Evolutionary conservation across 2,113 vertebrate genomes (phyloP).

Genomic region (Lota lota): DNA sequence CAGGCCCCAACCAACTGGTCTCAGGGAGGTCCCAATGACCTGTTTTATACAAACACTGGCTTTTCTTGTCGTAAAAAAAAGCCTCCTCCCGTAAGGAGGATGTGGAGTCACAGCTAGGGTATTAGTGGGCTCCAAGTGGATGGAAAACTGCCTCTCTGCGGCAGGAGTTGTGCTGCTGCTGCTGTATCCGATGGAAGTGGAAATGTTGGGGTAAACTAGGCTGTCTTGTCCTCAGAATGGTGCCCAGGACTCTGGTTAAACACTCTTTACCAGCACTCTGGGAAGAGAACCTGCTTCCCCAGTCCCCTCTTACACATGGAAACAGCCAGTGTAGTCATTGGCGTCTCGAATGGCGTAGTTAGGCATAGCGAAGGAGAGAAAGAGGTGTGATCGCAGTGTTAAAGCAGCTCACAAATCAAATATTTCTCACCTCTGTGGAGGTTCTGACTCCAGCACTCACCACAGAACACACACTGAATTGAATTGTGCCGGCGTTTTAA

Average conservation of each 20-base stretch:
- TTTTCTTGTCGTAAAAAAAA: conserved; percentile 62
- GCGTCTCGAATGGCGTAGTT: conserved; percentile 53
- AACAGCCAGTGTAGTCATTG: conserved; percentile 26
- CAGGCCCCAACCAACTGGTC: conserved; percentile 48
- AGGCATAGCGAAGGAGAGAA: conserved; percentile 55
- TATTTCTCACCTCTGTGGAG: conserved; percentile 51
- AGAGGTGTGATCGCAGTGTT: conserved; percentile 59
- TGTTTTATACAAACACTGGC: conserved; percentile 75
- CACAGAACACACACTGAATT: background rate
- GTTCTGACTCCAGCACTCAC: conserved; percentile 25
- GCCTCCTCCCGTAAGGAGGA: conserved; percentile 30
- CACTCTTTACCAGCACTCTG: conserved; percentile 44
- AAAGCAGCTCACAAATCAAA: conserved; percentile 53
- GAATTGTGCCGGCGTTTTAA: too few species aligned
- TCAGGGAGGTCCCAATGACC: conserved; percentile 75
- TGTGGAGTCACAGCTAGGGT: conserved; percentile 66
- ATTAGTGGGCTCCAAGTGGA: conserved; percentile 60
- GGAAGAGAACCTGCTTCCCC: conserved; percentile 25
- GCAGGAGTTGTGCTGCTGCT: conserved; percentile 36
- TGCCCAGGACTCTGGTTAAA: conserved; percentile 55
- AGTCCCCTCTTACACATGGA: conserved; percentile 36
- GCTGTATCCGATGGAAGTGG: conserved; percentile 48
- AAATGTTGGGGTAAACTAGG: conserved; percentile 44
- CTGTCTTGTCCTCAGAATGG: conserved; percentile 42
- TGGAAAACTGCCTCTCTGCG: conserved; percentile 59